These are phyloP conservation scores for Euwallacea fornicatus DNA, from an alignment of 1,140 invertebrate genomes.

Conservation along the genomic window DNA sequence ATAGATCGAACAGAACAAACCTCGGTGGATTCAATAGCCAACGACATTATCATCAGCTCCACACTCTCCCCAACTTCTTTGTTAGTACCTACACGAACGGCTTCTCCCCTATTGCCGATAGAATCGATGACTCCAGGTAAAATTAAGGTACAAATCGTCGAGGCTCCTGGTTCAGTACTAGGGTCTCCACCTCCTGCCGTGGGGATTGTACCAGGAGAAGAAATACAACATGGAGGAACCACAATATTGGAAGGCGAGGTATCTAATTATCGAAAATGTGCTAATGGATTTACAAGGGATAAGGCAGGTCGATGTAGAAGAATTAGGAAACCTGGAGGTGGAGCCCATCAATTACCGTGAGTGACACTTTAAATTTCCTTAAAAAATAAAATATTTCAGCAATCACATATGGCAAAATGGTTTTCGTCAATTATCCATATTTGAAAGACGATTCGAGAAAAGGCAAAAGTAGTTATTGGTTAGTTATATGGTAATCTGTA, in stretches of 20 bases:
- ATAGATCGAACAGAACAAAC: no score
- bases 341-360: slow-evolving; percentile 44
- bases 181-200: not conserved
- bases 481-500: no score
- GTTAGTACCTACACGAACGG: no score
- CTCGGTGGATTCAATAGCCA: no score
- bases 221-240: slow-evolving; percentile 19
- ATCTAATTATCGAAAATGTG: slow-evolving; percentile 43
- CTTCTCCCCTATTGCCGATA: not conserved
- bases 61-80: no score
- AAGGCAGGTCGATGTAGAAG: slow-evolving; percentile 50
- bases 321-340: slow-evolving; percentile 42
- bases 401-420: not conserved
- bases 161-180: slow-evolving; percentile 15
- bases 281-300: slow-evolving; percentile 47
- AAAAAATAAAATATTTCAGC: not conserved
- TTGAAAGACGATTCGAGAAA: no score
- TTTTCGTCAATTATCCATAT: no score
- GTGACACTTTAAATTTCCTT: slow-evolving; percentile 9
- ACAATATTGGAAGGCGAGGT: slow-evolving; percentile 37
- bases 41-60: no score
- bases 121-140: slow-evolving; percentile 35
- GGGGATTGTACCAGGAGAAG: slow-evolving; percentile 36
- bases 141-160: slow-evolving; percentile 45
- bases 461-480: no score